Percentiles rank a stretch among this genome's conserved stretches.
Conservation (phyloP, 2,113 vertebrate genomes). For the Oreochromis tanganicae region DNA sequence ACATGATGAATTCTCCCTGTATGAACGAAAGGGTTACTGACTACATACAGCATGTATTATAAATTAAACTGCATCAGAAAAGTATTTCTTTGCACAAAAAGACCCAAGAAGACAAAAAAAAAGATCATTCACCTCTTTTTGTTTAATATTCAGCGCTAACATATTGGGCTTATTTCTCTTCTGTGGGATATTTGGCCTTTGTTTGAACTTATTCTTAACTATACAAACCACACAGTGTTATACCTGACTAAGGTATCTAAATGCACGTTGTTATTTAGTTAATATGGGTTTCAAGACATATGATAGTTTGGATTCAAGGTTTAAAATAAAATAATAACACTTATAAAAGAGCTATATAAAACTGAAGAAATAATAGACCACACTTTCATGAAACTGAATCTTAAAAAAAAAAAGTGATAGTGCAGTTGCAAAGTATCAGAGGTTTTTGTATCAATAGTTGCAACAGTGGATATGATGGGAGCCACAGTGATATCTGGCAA, state of each 20-base stretch:
- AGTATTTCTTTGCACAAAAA: not conserved
- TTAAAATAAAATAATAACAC: not conserved
- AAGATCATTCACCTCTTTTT: not conserved
- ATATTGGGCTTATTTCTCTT: not conserved
- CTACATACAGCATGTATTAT: not conserved
- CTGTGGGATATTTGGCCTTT: not conserved
- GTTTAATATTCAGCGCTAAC: not conserved
- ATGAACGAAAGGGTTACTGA: not conserved
- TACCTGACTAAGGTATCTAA: not conserved
- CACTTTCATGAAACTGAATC: not conserved
- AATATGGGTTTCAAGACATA: not conserved
- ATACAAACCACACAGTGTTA: not conserved
- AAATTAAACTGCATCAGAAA: not conserved
- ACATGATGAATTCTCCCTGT: not conserved
- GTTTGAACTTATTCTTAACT: not conserved
- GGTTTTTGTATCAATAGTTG: not conserved
- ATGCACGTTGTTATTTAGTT: accelerated
- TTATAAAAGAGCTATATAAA: not conserved
- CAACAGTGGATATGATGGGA: not conserved
- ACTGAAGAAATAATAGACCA: not conserved
- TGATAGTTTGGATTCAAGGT: not conserved
- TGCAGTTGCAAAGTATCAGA: not conserved
- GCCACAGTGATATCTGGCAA: not conserved
- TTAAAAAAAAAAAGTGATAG: not conserved
- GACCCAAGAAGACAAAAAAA: not conserved